Base-by-base conservation (phyloP, 2,797 vertebrate genomes). In the Chaunax sp. region DNA sequence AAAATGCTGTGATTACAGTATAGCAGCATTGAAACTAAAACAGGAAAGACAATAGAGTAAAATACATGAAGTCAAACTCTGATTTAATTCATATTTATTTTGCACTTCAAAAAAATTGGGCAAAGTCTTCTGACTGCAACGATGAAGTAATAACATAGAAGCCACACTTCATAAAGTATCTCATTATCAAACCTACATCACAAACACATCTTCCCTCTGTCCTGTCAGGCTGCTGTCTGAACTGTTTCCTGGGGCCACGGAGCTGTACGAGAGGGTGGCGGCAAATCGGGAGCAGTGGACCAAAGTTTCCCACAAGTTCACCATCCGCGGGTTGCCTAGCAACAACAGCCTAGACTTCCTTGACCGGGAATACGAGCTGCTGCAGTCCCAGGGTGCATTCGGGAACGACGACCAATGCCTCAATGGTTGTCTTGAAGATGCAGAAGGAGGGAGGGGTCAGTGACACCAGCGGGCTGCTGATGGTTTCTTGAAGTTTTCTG, bases 291-390 rank as follows among this genome's bases (percentile, higher is more conserved):
- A 97, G 88, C 97, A 98, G 87, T 99, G 98, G 98, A 96, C 95
- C 69, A 97, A 97, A 85, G 97, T 99, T 44, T 98, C 97, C 14
- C 96, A 99, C 91, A 99, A 98, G 75, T 99, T 98, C 95, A 98
- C 96, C 87, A 96, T 98, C 86, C 93, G 97, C 0, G 98, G 98
- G 13, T 90, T 99, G 85, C 98, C 98, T 2, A 99, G 97, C 85
- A 97, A 98, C 95, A 98, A 99, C 90, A 98, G 97, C 2, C 87
- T 99, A 84, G 98, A 99, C 93, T 99, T 99, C 71, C 86, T 99
- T 89, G 97, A 98, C 15, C 97, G 99, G 78, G 97, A 97, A 56
- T 97, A 96, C 0, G 96, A 97, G 87, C 94, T 96, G 25, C 94
- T 96, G 43, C 92, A 94, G 78, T 86, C 89, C 3, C 92, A 96